Base-by-base conservation (phyloP, 2,888 invertebrate genomes). In the Dorcus hopei region DNA sequence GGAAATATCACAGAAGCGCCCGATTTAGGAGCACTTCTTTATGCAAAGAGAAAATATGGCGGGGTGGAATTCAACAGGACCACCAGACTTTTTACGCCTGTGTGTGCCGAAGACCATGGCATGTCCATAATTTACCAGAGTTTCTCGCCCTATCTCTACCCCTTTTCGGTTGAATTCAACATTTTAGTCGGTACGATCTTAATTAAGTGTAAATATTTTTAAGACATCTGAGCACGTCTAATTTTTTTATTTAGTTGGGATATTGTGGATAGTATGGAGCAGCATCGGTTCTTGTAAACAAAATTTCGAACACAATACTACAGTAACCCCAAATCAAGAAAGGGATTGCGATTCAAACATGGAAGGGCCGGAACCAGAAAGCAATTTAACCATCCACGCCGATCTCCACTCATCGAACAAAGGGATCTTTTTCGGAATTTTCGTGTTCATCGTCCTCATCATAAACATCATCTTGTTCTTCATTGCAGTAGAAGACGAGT, bases 101-200 rank as follows among this genome's bases (percentile, higher is more conserved):
- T 80, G 38, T 85, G 85, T 68, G 74, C 78, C 23, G 80, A 79
- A 1, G 79, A 82, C 1, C 72, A 70, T 2, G 80, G 82, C 9
- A 71, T 85, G 52, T 79, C 74, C 51, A 70, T 78, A 1, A 82
- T 86, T 52, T 80, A 81, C 62, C 81, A 82, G 69, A 82, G 84
- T 70, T 85, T 87, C 69, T 87, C 89, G 1, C 90, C 90, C 0
- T 91, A 91, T 72, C 79, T 92, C 11, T 91, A 89, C 70, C 91
- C 91, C 0, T 91, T 91, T 74, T 89, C 87, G 63, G 88, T 91
- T 33, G 89, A 91, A 75, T 91, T 88, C 77, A 90, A 88, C 75
- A 88, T 91, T 70, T 83, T 91, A 59, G 87, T 89, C 55, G 87
- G 88, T 87, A 78, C 77, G 77, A 7, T 33, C 26, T 33, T 33